These are phyloP conservation scores for Lissocephala sabroskyi DNA, from an alignment of 2,888 invertebrate species.

Conservation along the genomic window DNA sequence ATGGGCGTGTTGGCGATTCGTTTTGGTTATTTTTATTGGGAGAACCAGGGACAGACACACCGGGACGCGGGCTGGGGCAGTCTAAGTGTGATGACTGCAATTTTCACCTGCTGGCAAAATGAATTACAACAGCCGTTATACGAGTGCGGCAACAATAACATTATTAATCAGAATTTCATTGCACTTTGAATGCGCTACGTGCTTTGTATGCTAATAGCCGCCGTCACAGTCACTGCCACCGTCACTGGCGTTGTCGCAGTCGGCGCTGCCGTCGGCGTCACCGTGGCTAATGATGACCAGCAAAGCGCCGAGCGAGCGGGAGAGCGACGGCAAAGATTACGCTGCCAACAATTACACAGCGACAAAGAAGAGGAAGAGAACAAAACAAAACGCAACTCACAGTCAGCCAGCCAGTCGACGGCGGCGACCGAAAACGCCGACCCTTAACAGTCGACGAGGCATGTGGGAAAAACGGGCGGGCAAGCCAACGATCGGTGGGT, in stretches of 20 bases:
- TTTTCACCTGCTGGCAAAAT: conserved; percentile 1
- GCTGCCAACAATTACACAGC: neutral
- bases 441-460: too few species aligned
- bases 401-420: too few species aligned
- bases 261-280: too few species aligned
- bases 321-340: neutral
- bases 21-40: too few species aligned
- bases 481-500: neutral
- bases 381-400: too few species aligned
- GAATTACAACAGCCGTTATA: conserved; percentile 11
- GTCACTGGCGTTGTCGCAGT: too few species aligned
- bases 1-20: conserved; percentile 24
- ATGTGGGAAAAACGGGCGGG: neutral
- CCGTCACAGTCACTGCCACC: neutral
- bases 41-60: too few species aligned
- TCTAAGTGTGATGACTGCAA: conserved; percentile 5
- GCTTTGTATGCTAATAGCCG: conserved; percentile 54
- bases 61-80: neutral
- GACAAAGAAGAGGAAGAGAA: too few species aligned
- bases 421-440: too few species aligned
- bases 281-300: too few species aligned
- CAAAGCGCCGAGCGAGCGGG: too few species aligned
- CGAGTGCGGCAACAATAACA: conserved; percentile 18
- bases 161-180: conserved; percentile 45
- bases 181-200: conserved; percentile 42